Evolutionary conservation across 2,113 vertebrate species (phyloP), one percentile per base, ranked within the genome.

Genomic region (Tetrax tetrax): DNA sequence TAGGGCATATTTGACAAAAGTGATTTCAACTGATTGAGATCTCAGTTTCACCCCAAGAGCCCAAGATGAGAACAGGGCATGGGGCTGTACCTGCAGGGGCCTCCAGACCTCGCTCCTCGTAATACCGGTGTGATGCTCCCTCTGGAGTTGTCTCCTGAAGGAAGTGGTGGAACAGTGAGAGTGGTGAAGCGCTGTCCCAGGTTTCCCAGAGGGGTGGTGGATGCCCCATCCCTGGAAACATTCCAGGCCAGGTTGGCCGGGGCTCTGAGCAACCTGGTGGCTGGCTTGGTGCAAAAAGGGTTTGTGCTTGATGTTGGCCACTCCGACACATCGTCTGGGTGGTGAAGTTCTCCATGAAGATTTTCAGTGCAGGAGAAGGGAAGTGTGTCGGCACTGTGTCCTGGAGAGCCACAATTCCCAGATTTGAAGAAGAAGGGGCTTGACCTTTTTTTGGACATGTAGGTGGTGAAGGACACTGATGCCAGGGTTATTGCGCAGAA

Each of bases 1-100:
- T 7, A 29, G 56, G 38, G 4, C 9, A 4, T 11, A 1, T 12
- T 16, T 10, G 13, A 9, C 29, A 2, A 2, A 12, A 5, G 11
- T 2, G 16, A 19, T 65, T 65, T 43, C 14, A 15, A 15, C 53
- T 79, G 31, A 33, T 43, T 50, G 59, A 64, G 43, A 59, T 25
- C 31, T 27, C 28, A 6, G 16, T 37, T 65, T 66, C 33, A 16
- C 37, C 13, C 0, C 19, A 37, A 37, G 37, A 53, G 13, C 33
- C 16, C 1, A 2, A 66, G 74, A 23, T 1, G 5, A 59, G 28
- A 11, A 28, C 37, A 51, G 37, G 51, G 28, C 35, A 20, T 19
- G 51, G 68, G 53, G 35, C 33, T 72, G 65, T 37, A 31, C 43
- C 31, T 43, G 14, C 51, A 72, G 59, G 28, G 33, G 11, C 21